Evolutionary conservation across 2,888 invertebrate species (phyloP), one percentile per base, ranked within the genome.

Genomic region (Alloscopus bannaensis): DNA sequence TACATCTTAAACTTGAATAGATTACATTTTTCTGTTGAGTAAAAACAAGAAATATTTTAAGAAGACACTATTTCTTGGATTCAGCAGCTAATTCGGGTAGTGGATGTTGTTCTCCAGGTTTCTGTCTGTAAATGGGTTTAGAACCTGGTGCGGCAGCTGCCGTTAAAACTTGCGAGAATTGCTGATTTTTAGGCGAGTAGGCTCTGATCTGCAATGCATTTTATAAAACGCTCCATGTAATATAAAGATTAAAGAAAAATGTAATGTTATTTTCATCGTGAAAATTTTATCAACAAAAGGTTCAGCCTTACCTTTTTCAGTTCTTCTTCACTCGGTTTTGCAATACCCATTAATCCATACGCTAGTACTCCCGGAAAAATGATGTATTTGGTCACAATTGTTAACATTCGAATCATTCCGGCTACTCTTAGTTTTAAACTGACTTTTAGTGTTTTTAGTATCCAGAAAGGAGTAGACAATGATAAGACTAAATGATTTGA

Each of bases 321-420:
- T 82, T 86, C 84, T 62, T 84, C 87, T 86, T 90, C 90, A 87
- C 88, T 91, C 86, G 89, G 91, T 87, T 89, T 89, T 86, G 91
- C 89, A 87, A 91, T 86, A 87, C 90, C 87, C 88, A 92, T 89
- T 79, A 93, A 89, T 84, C 88, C 89, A 87, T 91, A 93, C 85
- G 92, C 92, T 80, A 92, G 82, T 84, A 91, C 90, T 87, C 91
- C 91, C 86, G 90, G 90, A 80, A 91, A 90, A 86, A 90, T 87
- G 87, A 93, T 88, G 91, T 92, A 92, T 88, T 59, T 45, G 8
- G 76, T 24, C 20, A 65, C 0, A n/a, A 73, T 57, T 4, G 3
- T 2, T 29, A 73, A 0, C 22, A 28, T 18, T 24, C 57, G 29
- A 31, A 47, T 65, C 73, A 64, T 73, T 55, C 52, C 59, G 11